These are phyloP conservation scores for Invenusta paracnida DNA, from an alignment of 2,888 invertebrate species.

Conservation along the genomic window DNA sequence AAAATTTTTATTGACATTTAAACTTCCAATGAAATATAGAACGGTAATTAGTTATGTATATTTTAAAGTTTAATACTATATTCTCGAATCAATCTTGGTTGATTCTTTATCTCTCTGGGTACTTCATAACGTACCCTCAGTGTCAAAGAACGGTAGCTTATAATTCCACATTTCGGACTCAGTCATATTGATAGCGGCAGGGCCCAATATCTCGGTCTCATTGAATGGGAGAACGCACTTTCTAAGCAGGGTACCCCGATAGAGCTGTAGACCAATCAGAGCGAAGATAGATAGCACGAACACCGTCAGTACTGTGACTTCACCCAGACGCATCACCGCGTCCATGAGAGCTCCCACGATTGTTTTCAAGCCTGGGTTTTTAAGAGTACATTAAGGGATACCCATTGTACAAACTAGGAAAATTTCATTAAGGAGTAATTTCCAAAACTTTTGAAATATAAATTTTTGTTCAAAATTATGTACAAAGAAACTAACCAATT, in stretches of 20 bases:
- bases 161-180: constrained; percentile 21
- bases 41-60: too few relatives aligned
- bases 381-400: background rate
- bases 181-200: background rate
- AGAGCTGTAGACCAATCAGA: constrained; percentile 94
- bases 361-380: constrained; percentile 83
- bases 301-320: constrained; percentile 98
- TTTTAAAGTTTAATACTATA: too few relatives aligned
- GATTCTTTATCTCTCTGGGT: too few relatives aligned
- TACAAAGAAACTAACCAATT: too few relatives aligned
- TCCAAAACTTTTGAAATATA: too few relatives aligned
- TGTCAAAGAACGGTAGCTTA: too few relatives aligned
- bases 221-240: constrained; percentile 71
- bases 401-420: background rate
- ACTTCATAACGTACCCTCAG: too few relatives aligned
- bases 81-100: too few relatives aligned
- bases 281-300: constrained; percentile 97
- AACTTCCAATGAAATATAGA: too few relatives aligned
- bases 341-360: constrained; percentile 99
- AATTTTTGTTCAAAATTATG: too few relatives aligned
- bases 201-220: background rate
- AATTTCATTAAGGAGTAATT: too few relatives aligned
- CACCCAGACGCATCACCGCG: constrained; percentile 95
- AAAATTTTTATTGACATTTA: too few relatives aligned
- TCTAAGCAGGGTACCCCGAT: constrained; percentile 92